phyloP scores from a whole-genome alignment of 2,113 vertebrate genomes.

The Phaethornis superciliosus region DNA sequence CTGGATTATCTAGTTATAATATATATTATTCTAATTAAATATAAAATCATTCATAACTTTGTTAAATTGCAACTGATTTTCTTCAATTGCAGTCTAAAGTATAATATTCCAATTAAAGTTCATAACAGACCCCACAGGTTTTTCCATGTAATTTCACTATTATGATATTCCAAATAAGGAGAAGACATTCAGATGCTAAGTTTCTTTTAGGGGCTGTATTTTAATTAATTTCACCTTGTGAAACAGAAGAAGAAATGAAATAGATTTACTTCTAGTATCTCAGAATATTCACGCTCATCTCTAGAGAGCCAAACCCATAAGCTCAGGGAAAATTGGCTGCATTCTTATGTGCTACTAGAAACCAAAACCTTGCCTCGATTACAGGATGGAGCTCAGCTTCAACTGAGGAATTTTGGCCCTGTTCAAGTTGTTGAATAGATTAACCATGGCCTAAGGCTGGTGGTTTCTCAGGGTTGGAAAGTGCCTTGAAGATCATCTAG shows the following conservation, averaged over 20 bases:
- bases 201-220: constrained; percentile 18
- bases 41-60: constrained; percentile 28
- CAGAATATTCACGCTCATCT: neutral
- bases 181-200: neutral
- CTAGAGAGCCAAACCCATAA: neutral
- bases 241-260: constrained; percentile 12
- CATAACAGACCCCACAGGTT: neutral
- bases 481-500: too few relatives aligned
- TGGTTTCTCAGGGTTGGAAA: neutral
- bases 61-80: constrained; percentile 37
- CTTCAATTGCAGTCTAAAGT: neutral
- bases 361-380: neutral
- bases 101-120: constrained; percentile 35
- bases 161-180: constrained; percentile 35
- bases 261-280: constrained; percentile 14
- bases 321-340: neutral
- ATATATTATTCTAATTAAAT: neutral
- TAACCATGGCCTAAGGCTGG: neutral
- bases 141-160: neutral
- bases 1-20: neutral
- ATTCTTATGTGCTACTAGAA: neutral
- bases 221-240: constrained; percentile 51
- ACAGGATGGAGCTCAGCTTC: neutral
- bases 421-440: neutral
- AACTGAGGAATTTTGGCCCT: neutral